Base-by-base conservation (phyloP, 1,140 invertebrate species). In the Drosophila jambulina region DNA sequence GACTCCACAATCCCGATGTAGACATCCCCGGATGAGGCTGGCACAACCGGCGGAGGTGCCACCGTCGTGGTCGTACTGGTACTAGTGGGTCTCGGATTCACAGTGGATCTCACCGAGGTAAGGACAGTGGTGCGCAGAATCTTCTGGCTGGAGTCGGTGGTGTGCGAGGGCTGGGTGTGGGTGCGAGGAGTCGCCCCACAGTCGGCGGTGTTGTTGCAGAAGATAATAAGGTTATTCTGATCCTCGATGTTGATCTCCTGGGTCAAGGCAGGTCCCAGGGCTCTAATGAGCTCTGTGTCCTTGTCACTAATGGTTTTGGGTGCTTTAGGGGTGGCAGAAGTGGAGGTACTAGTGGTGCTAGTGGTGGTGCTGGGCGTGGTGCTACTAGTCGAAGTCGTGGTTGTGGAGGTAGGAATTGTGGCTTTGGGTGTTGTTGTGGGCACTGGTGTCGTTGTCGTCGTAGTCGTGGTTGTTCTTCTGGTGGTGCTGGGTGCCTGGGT, bases 211-310 rank as follows among this genome's bases (percentile, higher is more conserved):
- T 83, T 85, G 42, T 92, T 92, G 65, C 90, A 83, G 32, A 92
- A 92, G 29, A 92, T 91, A 0, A 92, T 91, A 9, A 92, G 45
- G 60, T 92, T 92, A 3, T 91, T 91, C 27, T 86, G 80, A 36
- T 92, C 91, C 32, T 92, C 91, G 3, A 82, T 74, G 25, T 85
- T 92, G 46, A 92, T 92, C 56, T 88, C 76, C 48, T 90, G 81
- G 4, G 91, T 92, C 1, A 92, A 49, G 0, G 76, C 67, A 0
- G 91, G 91, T 3, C 91, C 91, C 27, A 92, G 12, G n/a, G 82
- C 81, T 3, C 91, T 59, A 21, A 92, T 48, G 1, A 75, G 59
- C 42, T 92, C 91, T 1, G 75, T 83, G 15, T 92, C 87, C 51
- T 92, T 77, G 8, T 92, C 80, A 4, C 78, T 86, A 25, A 91